Evolutionary conservation across 2,113 vertebrate genomes (phyloP), one percentile per base, ranked within the genome.

Genomic region (Dermatemys mawii): DNA sequence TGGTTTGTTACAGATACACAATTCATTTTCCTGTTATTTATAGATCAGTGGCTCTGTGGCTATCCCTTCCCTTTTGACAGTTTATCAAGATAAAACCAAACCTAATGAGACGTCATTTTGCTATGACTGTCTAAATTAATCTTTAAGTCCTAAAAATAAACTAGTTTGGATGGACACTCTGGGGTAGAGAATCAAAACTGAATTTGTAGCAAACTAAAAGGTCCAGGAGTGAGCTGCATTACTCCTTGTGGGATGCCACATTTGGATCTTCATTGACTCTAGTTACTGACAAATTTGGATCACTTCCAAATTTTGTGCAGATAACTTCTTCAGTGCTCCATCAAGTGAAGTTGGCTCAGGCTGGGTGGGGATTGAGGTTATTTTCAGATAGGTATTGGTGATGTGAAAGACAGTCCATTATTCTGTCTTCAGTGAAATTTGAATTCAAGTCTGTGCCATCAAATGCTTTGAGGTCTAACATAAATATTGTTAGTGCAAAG

Each of bases 41-140:
- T 6, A 5, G 8, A 48, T 3, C 50, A 51, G 38, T 55, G 6
- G 9, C 49, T 27, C 14, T 81, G 6, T 90, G 57, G 3, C 35
- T 85, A 44, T 54, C 41, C 46, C 11, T 91, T 78, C 9, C 4
- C 14, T 88, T 85, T 35, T 67, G 51, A 76, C 2, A 48, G 32
- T 35, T 83, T 16, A 57, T 90, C 35, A 83, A 55, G 90, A 87
- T 54, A 50, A 90, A 91, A 38, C 13, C 13, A 80, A 21, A 21
- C 51, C 6, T 67, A 46, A 3, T 48, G n/a, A n/a, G n/a, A 44
- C 48, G 1, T 75, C 88, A 41, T 83, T 80, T 17, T 86, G 41
- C 16, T 86, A 19, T 0, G 0, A 14, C 24, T 92, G 63, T 83
- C 16, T 49, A 32, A 38, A 63, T 14, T 32, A n/a, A n/a, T n/a